These are phyloP conservation scores for Nasonia giraulti DNA, from an alignment of 1,140 invertebrate species.

Conservation along the genomic window DNA sequence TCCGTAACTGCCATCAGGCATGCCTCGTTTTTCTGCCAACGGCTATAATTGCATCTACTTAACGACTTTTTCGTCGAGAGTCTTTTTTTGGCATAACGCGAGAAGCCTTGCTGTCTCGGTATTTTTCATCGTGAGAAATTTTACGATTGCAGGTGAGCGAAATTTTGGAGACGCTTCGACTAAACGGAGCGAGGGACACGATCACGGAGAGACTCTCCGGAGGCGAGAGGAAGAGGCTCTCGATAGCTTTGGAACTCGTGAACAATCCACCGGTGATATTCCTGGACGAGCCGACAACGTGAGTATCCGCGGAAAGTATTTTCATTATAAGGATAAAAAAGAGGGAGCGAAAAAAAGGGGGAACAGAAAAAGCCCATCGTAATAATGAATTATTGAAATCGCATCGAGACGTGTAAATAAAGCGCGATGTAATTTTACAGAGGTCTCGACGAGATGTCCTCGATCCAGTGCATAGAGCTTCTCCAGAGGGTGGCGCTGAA, in stretches of 20 bases:
- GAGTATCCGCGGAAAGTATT: constrained; percentile 61
- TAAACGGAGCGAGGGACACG: constrained; percentile 80
- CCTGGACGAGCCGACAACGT: constrained; percentile 90
- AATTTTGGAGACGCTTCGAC: constrained; percentile 80
- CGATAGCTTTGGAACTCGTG: constrained; percentile 93
- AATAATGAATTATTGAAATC: too few relatives aligned
- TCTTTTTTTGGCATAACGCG: too few relatives aligned
- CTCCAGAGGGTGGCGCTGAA: constrained; percentile 85
- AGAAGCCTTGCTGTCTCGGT: too few relatives aligned
- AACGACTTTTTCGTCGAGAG: not conserved
- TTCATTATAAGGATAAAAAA: too few relatives aligned
- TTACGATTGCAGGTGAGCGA: constrained; percentile 78
- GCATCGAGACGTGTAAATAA: too few relatives aligned
- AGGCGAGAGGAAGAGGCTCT: constrained; percentile 92
- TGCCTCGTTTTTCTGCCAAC: too few relatives aligned
- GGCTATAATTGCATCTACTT: too few relatives aligned
- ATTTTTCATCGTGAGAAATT: not conserved
- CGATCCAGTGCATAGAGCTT: constrained; percentile 83
- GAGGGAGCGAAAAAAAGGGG: too few relatives aligned
- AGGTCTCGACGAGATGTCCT: constrained; percentile 85
- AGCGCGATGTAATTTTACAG: constrained; percentile 67
- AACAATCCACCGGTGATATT: constrained; percentile 96
- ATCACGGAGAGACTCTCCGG: constrained; percentile 86
- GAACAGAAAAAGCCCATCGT: too few relatives aligned
- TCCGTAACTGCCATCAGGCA: too few relatives aligned